Evolutionary conservation across 64 coral and sea anemone genomes (phyloP).

Genomic region (Trachythela sp.): DNA sequence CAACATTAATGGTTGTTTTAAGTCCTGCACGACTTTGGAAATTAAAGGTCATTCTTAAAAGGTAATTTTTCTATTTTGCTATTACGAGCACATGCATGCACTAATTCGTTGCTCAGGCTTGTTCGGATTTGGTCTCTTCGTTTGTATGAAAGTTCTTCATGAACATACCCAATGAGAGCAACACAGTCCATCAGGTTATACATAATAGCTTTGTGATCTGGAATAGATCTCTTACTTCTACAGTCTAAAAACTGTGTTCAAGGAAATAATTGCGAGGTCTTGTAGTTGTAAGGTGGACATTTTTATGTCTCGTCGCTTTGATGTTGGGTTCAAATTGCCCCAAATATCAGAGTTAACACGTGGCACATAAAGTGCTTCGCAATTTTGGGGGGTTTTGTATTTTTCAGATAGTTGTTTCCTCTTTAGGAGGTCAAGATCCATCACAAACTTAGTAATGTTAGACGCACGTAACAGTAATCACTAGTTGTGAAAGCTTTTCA

Average conservation of each 20-base stretch:
- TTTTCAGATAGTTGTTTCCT: not conserved
- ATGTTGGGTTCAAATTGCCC: not conserved
- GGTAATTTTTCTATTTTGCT: slow-evolving; percentile 29
- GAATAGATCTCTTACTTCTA: not conserved
- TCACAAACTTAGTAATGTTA: not conserved
- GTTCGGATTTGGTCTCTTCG: slow-evolving; percentile 25
- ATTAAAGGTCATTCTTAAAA: slow-evolving; percentile 46
- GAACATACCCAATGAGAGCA: slow-evolving; percentile 47
- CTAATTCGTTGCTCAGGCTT: slow-evolving; percentile 21
- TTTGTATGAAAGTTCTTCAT: slow-evolving; percentile 55
- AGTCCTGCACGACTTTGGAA: slow-evolving; percentile 45
- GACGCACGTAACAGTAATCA: no score
- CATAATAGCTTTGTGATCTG: slow-evolving; percentile 25
- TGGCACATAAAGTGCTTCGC: not conserved
- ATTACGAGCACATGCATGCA: slow-evolving; percentile 50
- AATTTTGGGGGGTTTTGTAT: not conserved
- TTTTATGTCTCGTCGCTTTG: slow-evolving; percentile 2
- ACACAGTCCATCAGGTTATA: slow-evolving; percentile 31
- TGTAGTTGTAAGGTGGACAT: not conserved
- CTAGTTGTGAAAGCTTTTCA: no score
- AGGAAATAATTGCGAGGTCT: not conserved
- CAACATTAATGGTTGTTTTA: slow-evolving; percentile 56
- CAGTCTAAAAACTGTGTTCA: not conserved
- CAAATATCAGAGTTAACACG: not conserved
- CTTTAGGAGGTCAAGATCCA: not conserved